Percentiles rank a stretch among this genome's conserved stretches.
These are phyloP conservation scores for Embiotoca jacksoni DNA, from an alignment of 2,113 vertebrate genomes.

Conservation along the genomic window DNA sequence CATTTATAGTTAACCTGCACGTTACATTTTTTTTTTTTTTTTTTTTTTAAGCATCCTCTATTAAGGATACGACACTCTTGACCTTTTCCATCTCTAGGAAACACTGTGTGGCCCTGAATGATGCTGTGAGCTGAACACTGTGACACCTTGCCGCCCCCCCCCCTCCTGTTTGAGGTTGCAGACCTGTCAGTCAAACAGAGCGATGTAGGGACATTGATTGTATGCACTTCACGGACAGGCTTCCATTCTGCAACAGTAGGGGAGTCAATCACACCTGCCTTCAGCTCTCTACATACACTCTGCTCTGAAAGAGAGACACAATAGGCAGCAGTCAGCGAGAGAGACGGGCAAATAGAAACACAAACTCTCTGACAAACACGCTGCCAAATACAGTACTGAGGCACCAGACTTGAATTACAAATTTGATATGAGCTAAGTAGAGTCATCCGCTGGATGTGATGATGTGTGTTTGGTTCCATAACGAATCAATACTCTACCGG, in stretches of 20 bases:
- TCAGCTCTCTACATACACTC: conserved; percentile 18
- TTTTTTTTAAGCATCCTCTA: background rate
- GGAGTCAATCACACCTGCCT: conserved; percentile 49
- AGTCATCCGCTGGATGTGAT: background rate
- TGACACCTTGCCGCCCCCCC: conserved; percentile 9
- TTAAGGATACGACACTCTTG: background rate
- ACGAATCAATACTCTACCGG: background rate
- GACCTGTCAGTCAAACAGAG: conserved; percentile 44
- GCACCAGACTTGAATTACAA: background rate
- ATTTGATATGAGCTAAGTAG: background rate
- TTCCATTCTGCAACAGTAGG: conserved; percentile 23
- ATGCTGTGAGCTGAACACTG: conserved; percentile 28
- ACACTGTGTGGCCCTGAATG: conserved; percentile 1
- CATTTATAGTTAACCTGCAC: background rate
- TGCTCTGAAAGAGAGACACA: conserved; percentile 13
- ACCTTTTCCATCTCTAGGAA: conserved; percentile 9
- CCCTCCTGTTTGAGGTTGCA: background rate
- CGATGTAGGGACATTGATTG: conserved; percentile 44
- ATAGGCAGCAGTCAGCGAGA: conserved; percentile 15
- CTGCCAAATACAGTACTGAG: conserved; percentile 3
- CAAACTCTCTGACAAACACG: conserved; percentile 26
- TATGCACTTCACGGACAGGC: conserved; percentile 40
- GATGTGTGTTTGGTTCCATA: background rate
- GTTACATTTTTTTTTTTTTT: background rate
- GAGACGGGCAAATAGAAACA: conserved; percentile 12